Evolutionary conservation across 1,140 invertebrate genomes (phyloP), one percentile per base, ranked within the genome.

Genomic region (Acyrthosiphon pisum): DNA sequence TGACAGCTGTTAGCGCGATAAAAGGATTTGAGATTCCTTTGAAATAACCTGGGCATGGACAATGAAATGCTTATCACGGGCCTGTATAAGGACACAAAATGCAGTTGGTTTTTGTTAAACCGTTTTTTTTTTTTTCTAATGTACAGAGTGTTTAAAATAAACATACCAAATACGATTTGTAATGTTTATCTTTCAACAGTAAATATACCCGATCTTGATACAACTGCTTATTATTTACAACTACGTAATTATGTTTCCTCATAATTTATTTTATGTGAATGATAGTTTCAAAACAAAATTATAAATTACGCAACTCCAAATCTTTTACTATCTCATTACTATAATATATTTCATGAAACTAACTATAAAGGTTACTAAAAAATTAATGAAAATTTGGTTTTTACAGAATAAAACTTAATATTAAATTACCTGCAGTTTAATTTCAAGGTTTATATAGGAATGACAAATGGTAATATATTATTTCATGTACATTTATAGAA

Each of bases 11-110:
- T 91, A 14, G n/a, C 26, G 22, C 46, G 44, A 41, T 91, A 41
- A 81, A 91, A 91, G 90, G 90, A 68, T 91, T 76, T 81, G 68
- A 30, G 30, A 81, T 91, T 81, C 90, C 30, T 91, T 91, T 68
- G 30, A 89, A 89, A 53, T 53, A 50, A 89, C 87, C 48, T 60
- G 53, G 53, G 53, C 35, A 60, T 23, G 88, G 37, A 90, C 88
- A 90, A 90, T 60, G 88, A 60, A 60, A 60, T 44, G 41, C 88
- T 90, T 90, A 90, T 90, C 88, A 8, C 41, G 23, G 50, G 26
- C 26, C 23, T 30, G 22, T 90, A 3, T 41, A 22, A 90, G 88
- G 88, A 90, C 53, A 90, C 26, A 41, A 90, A 90, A 88, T 44
- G 4, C 87, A 1, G n/a, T 50, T 35, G 30, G 46, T 20, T 46